Evolutionary conservation across 2,113 vertebrate species (phyloP), one percentile per base, ranked within the genome.

Genomic region (Seriola rivoliana): DNA sequence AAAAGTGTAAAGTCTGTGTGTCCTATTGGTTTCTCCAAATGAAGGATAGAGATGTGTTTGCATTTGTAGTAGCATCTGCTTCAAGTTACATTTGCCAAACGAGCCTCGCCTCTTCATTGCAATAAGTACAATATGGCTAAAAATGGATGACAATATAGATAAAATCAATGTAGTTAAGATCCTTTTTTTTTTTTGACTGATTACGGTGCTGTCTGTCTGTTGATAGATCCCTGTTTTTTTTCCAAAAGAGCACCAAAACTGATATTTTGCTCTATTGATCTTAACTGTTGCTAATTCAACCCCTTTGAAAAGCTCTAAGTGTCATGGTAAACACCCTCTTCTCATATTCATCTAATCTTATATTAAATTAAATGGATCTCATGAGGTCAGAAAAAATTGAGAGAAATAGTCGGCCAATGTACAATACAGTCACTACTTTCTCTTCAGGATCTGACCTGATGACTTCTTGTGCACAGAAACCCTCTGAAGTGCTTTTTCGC

Each of bases 31-130:
- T 69, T 80, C 44, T 48, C 34, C 40, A 76, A 44, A 85, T 62
- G 63, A 55, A 81, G 9, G 5, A 82, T 3, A 71, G 54, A 87
- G 23, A 82, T 84, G 59, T 64, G 32, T 81, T 75, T 84, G 60
- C 55, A 16, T 38, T 59, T 5, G 1, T 32, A 40, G 2, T 55
- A 1, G 17, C 5, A 2, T 32, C 0, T 13, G n/a, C n/a, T 64
- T 32, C 17, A 23, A 29, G 16, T 36, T 52, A 1, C 14, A 46
- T 42, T 4, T 44, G 21, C 65, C 25, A 46, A 46, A 36, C 5
- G 55, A 34, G 17, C n/a, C 13, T 13, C 1, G 11, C 32, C 0
- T 62, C 8, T 60, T n/a, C 36, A n/a, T 21, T 46, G 17, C 36
- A 65, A 25, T 10, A 46, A 48, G 40, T 7, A 44, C 17, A 34